Base-by-base conservation (phyloP, 92 coral and sea anemone species). In the Anthopleura xanthogrammica region DNA sequence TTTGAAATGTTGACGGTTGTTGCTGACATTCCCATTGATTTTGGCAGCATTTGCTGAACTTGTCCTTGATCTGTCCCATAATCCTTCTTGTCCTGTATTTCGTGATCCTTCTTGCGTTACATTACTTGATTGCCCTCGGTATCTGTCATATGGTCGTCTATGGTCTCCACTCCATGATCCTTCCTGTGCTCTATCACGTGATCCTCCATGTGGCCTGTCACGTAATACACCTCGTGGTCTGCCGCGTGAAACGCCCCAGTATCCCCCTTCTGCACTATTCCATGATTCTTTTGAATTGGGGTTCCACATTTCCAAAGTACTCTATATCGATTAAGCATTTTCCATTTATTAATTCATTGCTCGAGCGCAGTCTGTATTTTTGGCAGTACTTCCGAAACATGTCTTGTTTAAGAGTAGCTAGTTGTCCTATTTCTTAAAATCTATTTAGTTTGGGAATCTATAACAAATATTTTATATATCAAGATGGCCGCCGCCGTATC, bases 1-100 rank as follows among this genome's bases (percentile, higher is more conserved):
- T 17, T 57, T 79, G 20, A 91, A 87, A 22, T 17, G 75, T 80
- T 6, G 62, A 12, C 20, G 40, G 36, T 65, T 78, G 39, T 60
- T 64, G 13, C 78, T 16, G 19, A 81, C 81, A 7, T 7, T 60
- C 7, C 80, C 89, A 41, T 84, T 77, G 19, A 0, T n/a, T 64
- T 24, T 64, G 11, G 36, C 19, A 3, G 0, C 71, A 23, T 43
- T 43, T 43, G 7, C 7, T 43, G 50, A 43, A 7, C 50, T 43
- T 7, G 50, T 4, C 50, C 7, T 43, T 43, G 50, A 43, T 43
- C 50, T 43, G 50, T 7, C 50, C 50, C 50, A 43, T 43, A 43
- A 43, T 43, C 50, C 7, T 43, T 7, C 7, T 2, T 43, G 4
- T 7, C 50, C 7, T 7, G 4, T 43, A 29, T 43, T 43, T 7